Base-by-base conservation (phyloP, 2,888 invertebrate genomes). In the Drosophila dives region DNA sequence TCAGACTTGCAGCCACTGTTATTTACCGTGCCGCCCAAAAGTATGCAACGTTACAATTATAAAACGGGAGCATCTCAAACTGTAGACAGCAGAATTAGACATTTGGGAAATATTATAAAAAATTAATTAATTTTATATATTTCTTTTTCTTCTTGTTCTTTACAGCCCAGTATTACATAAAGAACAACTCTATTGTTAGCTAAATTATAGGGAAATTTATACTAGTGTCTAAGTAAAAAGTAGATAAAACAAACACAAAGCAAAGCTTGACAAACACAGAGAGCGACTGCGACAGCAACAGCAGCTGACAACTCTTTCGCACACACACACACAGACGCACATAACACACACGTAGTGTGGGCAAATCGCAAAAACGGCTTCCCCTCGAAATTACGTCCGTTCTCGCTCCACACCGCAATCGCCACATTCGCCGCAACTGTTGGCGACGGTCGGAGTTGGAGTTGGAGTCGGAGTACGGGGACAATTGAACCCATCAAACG, bases 391-490 rank as follows among this genome's bases (percentile, higher is more conserved):
- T 51, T 80, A 83, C 77, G 73, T 72, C 34, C 86, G 85, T 51
- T 86, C 86, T 58, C 86, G 86, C 80, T 86, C 86, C 62, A 86
- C 86, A 23, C 86, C 86, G 72, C 86, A 86, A 67, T 86, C 86
- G 83, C 86, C 86, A 60, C 86, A 86, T 40, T 86, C 89, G 70
- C 87, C 89, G 51, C 89, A 86, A 56, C 67, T 84, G 83, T 50
- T 80, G 77, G 80, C 70, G 66, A 75, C 65, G 83, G 80, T 65
- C 72, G 83, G 38, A 20, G 45, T 45, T 3, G 45, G 45, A 8
- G 45, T 45, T 23, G 45, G 45, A 23, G 55, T 55, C n/a, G 55
- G 55, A n/a, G 34, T 45, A 58, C 32, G 42, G 32, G 78, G 74
- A 48, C 63, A 7, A 45, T 26, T 60, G 29, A 40, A 45, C 45